Evolutionary conservation across 2,888 invertebrate genomes (phyloP), one percentile per base, ranked within the genome.

Genomic region (Macaria notata): DNA sequence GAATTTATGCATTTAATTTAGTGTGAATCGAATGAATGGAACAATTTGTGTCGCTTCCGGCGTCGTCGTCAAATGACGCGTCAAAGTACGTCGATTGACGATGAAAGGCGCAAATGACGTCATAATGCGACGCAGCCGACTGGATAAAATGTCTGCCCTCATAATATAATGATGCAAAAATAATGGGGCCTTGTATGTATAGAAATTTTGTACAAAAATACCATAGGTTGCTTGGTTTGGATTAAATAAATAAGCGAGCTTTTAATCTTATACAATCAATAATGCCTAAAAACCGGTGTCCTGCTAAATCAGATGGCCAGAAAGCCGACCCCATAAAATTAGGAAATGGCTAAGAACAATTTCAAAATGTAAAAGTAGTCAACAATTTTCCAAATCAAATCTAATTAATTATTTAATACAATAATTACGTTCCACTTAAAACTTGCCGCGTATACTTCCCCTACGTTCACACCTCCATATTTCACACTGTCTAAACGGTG

Each of bases 1-100:
- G 68, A 81, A 83, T 83, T 79, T 76, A 74, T 76, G 72, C 71
- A 80, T 80, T 75, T 81, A 84, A 85, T 85, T 82, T 83, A 81
- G 83, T 78, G 85, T 80, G 75, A 83, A 79, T 50, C 67, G 72
- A 70, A 71, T 76, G 72, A 77, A 76, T 65, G 72, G 75, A 71
- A 73, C 76, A 70, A 78, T 79, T 78, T 73, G 67, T 63, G 64
- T 67, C 58, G 66, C 65, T 67, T 66, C 62, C 66, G 56, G 36
- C n/a, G 19, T 19, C 19, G 19, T 19, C 67, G 63, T 68, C 64
- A 65, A 72, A 76, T 76, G 72, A 70, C 62, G 69, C 70, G 67
- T 64, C 69, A 68, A 70, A 68, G 61, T 69, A 64, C 51, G 68
- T 68, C 70, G 70, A 66, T 69, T 71, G 69, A 67, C 70, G 63